Percentiles rank a stretch among this genome's conserved stretches.
Conservation (phyloP, 2,888 invertebrate species). For the Eilema caniola region DNA sequence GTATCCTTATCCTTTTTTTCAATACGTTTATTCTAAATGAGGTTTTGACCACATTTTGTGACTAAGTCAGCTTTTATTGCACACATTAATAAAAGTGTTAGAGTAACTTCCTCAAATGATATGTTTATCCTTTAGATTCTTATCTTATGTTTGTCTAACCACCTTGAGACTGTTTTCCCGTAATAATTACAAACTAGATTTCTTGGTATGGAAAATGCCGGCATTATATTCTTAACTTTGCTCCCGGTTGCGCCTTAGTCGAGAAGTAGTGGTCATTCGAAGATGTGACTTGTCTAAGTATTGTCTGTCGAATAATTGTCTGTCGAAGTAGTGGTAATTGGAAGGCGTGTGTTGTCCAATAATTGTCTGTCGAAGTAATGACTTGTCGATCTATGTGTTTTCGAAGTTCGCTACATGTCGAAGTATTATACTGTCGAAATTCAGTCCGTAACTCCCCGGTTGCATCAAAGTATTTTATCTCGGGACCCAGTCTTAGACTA, state of each 20-base stretch:
- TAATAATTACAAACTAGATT: conserved; percentile 1
- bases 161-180: conserved; percentile 60
- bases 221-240: neutral
- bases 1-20: conserved; percentile 56
- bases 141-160: conserved; percentile 64
- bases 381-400: too few species aligned
- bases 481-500: too few species aligned
- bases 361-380: too few species aligned
- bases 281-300: too few species aligned
- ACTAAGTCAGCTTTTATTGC: conserved; percentile 1
- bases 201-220: neutral
- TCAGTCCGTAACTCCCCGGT: too few species aligned
- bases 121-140: conserved; percentile 43
- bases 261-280: too few species aligned
- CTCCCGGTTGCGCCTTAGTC: too few species aligned
- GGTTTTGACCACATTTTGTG: conserved; percentile 10
- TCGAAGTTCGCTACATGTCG: too few species aligned
- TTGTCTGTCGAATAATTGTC: too few species aligned
- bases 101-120: conserved; percentile 9
- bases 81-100: conserved; percentile 4
- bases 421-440: too few species aligned
- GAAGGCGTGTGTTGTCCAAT: too few species aligned
- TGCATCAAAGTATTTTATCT: neutral
- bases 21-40: conserved; percentile 10
- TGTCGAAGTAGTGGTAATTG: too few species aligned